phyloP scores from a whole-genome alignment of 2,888 invertebrate genomes.

The Yponomeuta plumbellus region DNA sequence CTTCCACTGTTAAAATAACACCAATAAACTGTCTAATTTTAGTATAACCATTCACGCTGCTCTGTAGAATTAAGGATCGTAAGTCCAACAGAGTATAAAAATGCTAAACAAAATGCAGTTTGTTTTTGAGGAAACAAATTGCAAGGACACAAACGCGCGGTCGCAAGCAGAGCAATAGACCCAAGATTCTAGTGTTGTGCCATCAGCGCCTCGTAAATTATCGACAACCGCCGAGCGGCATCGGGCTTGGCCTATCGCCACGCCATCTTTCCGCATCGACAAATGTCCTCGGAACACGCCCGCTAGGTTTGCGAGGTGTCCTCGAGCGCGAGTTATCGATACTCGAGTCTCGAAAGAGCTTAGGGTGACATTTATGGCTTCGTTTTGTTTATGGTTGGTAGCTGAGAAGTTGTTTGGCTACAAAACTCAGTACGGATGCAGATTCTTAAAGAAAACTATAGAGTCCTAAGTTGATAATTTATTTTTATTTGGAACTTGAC shows the following conservation, averaged over 20 bases:
- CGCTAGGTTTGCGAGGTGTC: background rate
- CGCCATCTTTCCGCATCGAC: constrained; percentile 29
- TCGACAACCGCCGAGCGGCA: constrained; percentile 18
- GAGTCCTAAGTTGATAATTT: too few species aligned
- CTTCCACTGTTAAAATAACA: too few species aligned
- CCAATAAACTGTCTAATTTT: too few species aligned
- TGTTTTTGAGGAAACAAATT: too few species aligned
- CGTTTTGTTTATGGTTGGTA: background rate
- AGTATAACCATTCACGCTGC: too few species aligned
- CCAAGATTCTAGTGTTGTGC: background rate
- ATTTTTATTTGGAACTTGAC: too few species aligned
- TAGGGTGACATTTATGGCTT: background rate
- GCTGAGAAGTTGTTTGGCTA: background rate
- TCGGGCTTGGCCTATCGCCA: constrained; percentile 43
- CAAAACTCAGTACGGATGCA: too few species aligned
- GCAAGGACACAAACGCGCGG: background rate
- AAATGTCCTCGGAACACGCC: constrained; percentile 5
- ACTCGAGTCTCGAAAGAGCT: background rate
- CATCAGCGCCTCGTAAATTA: background rate
- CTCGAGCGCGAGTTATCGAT: background rate
- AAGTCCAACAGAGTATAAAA: too few species aligned
- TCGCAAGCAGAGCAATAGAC: background rate
- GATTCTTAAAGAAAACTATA: too few species aligned
- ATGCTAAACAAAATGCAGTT: too few species aligned
- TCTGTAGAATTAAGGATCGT: too few species aligned